A percentile compares a stretch with the other conserved stretches of the same genome.
Evolutionary conservation across 2,888 invertebrate genomes (phyloP).

Genomic region (Monopis laevigella): DNA sequence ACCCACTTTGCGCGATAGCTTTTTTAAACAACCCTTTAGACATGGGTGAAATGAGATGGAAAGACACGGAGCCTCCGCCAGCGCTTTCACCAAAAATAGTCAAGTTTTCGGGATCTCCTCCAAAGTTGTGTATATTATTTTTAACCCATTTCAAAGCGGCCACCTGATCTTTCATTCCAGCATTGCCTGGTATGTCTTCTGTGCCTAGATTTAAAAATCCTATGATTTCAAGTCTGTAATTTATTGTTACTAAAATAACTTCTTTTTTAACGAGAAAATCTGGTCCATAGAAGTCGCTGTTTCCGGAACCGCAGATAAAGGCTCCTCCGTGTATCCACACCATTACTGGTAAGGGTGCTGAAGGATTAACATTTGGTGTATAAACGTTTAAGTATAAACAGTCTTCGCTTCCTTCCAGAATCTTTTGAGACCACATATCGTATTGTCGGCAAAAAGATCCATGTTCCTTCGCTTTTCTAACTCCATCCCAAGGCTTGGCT

Average conservation of each 20-base stretch:
- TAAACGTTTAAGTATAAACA: slow-evolving; percentile 38
- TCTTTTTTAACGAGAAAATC: slow-evolving; percentile 40
- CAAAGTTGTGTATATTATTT: slow-evolving; percentile 4
- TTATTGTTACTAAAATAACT: slow-evolving; percentile 44
- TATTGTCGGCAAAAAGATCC: slow-evolving; percentile 15
- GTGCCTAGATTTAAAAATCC: slow-evolving; percentile 48
- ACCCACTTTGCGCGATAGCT: slow-evolving; percentile 22
- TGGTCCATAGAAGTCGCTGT: slow-evolving; percentile 38
- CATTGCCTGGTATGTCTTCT: slow-evolving; percentile 28
- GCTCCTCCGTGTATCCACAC: slow-evolving; percentile 39
- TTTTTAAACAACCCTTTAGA: slow-evolving; percentile 7
- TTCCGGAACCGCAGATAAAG: slow-evolving; percentile 36
- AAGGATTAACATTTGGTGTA: slow-evolving; percentile 25
- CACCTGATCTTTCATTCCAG: slow-evolving; percentile 11
- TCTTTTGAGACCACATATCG: slow-evolving; percentile 25
- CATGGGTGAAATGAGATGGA: slow-evolving; percentile 5
- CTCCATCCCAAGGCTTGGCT: slow-evolving; percentile 16
- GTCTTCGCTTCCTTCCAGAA: slow-evolving; percentile 29
- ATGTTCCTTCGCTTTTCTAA: slow-evolving; percentile 16
- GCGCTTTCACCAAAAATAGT: slow-evolving; percentile 11
- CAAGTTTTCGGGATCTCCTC: slow-evolving; percentile 9
- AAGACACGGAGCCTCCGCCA: slow-evolving; percentile 2
- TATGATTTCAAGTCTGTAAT: slow-evolving; percentile 44
- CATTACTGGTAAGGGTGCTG: slow-evolving; percentile 30
- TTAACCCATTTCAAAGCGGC: slow-evolving; percentile 8